Evolutionary conservation across 2,113 vertebrate genomes (phyloP), one percentile per base, ranked within the genome.

Genomic region (Fregetta grallaria): DNA sequence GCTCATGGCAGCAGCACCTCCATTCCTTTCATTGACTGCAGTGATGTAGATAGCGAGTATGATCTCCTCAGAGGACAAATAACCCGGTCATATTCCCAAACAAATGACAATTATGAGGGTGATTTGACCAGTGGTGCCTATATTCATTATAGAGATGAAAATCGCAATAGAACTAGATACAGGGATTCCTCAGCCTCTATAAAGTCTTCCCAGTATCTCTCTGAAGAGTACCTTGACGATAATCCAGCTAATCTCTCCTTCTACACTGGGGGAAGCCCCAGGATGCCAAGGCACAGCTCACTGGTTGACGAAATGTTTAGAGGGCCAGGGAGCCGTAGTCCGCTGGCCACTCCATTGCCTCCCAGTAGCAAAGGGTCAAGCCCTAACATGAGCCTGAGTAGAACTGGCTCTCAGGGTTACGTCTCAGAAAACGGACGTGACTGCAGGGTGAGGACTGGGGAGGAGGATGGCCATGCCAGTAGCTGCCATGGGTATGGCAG

Each of bases 1-100:
- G 98, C 99, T 90, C 95, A 97, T 96, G 98, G 98, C 98, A 99
- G 98, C 98, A 98, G 97, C 97, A 98, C 98, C 84, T 99, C 98
- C 97, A 98, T 99, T 93, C 98, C 99, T 89, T 99, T 99, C 97
- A 98, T 98, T 98, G 98, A 99, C 98, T 99, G 98, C 98, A 98
- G 97, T 98, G 98, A 99, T 83, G 97, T 98, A 99, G 98, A 99
- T 98, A 98, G 98, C 82, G 99, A 99, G 96, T 98, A 98, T 93
- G 98, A 98, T 94, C 96, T 98, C 44, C 96, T 98, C 97, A 98
- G 98, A 97, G 98, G 98, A 80, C 98, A 97, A 90, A 96, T 96
- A 94, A 97, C 97, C 96, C 98, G 96, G 91, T 97, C 98, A 53
- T 97, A 97, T 94, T 98, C 98, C 96, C 98, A 98, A 97, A 98